A percentile compares a stretch with the other conserved stretches of the same genome.
Evolutionary conservation across 37 sponge, comb jelly and placozoan species (phyloP).

Genomic region (Mnemiopsis leidyi): DNA sequence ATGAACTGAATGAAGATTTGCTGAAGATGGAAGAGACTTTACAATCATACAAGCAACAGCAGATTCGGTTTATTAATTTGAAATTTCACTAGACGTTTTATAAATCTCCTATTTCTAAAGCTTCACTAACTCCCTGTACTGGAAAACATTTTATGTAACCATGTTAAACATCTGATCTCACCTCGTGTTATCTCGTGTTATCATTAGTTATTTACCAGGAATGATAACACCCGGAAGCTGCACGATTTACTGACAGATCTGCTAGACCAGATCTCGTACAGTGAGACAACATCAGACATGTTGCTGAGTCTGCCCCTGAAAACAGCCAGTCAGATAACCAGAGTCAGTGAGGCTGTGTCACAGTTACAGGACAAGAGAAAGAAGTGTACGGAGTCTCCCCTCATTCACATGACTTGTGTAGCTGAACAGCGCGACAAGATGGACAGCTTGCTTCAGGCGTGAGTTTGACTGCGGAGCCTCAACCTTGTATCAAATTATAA

Average conservation of each 20-base stretch:
- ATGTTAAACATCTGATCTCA: not conserved
- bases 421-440: not conserved
- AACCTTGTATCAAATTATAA: no score
- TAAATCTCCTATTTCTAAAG: no score
- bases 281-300: not conserved
- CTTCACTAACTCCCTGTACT: not conserved
- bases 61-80: not conserved
- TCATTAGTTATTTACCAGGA: not conserved
- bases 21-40: constrained; percentile 10
- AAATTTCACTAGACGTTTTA: no score
- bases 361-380: not conserved
- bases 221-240: constrained; percentile 22
- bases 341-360: not conserved
- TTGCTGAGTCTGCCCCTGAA: constrained; percentile 31
- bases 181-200: not conserved
- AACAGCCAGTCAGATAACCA: constrained; percentile 21
- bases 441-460: not conserved
- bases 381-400: not conserved
- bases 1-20: not conserved
- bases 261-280: not conserved
- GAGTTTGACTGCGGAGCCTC: no score
- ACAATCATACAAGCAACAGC: not conserved
- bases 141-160: not conserved
- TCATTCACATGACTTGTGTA: constrained; percentile 19
- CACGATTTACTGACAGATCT: not conserved